Conservation (phyloP, 2,888 invertebrate species). For the Aspidapion aeneum region DNA sequence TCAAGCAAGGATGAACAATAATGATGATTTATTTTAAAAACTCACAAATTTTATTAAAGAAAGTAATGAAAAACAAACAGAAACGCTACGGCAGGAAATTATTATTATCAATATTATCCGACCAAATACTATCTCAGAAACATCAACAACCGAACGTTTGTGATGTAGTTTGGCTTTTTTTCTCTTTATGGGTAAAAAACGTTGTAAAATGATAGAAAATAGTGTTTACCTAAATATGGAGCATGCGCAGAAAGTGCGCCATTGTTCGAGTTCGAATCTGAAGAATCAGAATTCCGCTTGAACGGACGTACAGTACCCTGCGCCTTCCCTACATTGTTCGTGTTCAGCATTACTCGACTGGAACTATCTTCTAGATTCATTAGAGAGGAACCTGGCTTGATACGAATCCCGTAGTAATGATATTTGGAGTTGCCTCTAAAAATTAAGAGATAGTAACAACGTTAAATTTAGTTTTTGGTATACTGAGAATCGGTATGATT, state of each 20-base stretch:
- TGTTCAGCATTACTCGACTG: constrained; percentile 37
- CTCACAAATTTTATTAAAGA: no score
- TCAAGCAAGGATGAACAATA: no score
- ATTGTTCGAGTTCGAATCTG: constrained; percentile 37
- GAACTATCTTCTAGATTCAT: constrained; percentile 53
- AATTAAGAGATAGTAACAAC: constrained; percentile 23
- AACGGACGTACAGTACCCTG: constrained; percentile 44
- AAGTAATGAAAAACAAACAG: no score
- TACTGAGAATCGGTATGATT: no score
- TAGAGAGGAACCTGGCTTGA: constrained; percentile 81
- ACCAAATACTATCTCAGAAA: no score
- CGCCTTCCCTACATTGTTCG: constrained; percentile 39
- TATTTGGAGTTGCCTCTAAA: constrained; percentile 95
- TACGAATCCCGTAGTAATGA: constrained; percentile 99
- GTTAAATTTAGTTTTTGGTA: not conserved
- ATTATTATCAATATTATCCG: no score
- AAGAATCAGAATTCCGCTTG: constrained; percentile 44
- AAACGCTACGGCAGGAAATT: no score
- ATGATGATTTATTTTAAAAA: no score
- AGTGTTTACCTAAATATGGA: constrained; percentile 71
- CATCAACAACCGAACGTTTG: no score
- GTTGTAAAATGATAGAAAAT: no score
- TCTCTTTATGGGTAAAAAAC: no score
- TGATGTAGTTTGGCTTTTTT: no score
- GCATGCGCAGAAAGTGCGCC: constrained; percentile 53